A percentile compares a stretch with the other conserved stretches of the same genome.
Conservation (phyloP, 1,140 invertebrate genomes). For the Papilio glaucus region DNA sequence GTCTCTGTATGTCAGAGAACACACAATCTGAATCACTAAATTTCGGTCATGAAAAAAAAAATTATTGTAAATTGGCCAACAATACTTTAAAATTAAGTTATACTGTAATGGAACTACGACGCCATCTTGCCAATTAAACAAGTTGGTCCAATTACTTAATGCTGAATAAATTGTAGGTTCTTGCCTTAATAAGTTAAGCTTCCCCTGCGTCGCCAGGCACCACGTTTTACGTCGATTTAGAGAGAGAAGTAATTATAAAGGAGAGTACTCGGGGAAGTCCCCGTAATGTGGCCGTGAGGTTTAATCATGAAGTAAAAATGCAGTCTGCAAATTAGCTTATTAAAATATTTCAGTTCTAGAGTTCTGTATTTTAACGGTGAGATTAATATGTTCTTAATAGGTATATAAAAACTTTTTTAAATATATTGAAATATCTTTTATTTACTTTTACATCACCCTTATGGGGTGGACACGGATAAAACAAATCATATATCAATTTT, state of each 20-base stretch:
- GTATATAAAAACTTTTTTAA: no score
- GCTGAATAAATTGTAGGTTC: background rate
- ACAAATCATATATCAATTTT: no score
- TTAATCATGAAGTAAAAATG: background rate
- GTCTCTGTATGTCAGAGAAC: no score
- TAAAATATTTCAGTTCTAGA: background rate
- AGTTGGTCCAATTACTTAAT: slow-evolving; percentile 3
- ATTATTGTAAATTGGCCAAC: no score
- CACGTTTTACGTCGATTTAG: background rate
- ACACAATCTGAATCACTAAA: no score
- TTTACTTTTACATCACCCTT: no score
- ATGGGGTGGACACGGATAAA: no score
- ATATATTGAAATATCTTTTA: no score
- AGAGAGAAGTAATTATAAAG: background rate
- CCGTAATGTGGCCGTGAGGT: background rate
- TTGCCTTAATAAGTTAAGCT: slow-evolving; percentile 1
- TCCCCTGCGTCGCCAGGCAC: background rate
- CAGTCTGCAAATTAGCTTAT: background rate
- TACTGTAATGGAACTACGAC: background rate
- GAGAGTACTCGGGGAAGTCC: background rate
- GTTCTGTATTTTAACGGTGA: no score
- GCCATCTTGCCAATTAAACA: slow-evolving; percentile 1
- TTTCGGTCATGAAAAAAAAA: no score
- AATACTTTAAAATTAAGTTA: no score
- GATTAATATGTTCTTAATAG: no score